Percentiles rank a stretch among this genome's conserved stretches.
These are phyloP conservation scores for Agrilus mali DNA, from an alignment of 2,888 invertebrate genomes.

Conservation along the genomic window DNA sequence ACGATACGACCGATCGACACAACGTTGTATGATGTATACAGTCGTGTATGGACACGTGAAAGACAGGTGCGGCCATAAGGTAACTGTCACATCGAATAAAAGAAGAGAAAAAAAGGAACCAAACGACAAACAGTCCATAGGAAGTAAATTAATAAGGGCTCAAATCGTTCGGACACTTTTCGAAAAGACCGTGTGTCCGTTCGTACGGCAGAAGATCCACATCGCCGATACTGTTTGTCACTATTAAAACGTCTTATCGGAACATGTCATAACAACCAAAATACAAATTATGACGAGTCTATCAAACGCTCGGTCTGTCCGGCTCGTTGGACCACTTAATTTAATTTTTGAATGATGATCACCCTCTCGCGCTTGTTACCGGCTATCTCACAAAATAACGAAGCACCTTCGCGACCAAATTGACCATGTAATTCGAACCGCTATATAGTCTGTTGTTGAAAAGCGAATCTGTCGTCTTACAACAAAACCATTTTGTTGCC, in stretches of 20 bases:
- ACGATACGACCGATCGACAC: too few relatives aligned
- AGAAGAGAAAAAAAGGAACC: constrained; percentile 4
- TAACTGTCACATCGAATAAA: constrained; percentile 1
- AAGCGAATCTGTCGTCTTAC: too few relatives aligned
- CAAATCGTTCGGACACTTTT: constrained; percentile 3
- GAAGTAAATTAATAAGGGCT: constrained; percentile 8
- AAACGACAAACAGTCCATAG: constrained; percentile 1
- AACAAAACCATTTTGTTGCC: too few relatives aligned
- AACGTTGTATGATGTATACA: too few relatives aligned
- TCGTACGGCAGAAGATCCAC: constrained; percentile 8
- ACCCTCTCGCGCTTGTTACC: neutral
- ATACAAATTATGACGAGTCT: constrained; percentile 20
- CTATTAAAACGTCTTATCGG: constrained; percentile 22
- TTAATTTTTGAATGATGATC: constrained; percentile 6
- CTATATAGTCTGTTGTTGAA: too few relatives aligned
- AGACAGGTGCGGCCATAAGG: constrained; percentile 9
- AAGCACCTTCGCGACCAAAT: too few relatives aligned
- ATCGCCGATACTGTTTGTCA: constrained; percentile 20
- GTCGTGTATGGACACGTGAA: neutral
- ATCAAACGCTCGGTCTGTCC: constrained; percentile 7
- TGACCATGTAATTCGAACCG: too few relatives aligned
- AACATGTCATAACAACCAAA: constrained; percentile 22
- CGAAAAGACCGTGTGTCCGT: constrained; percentile 5
- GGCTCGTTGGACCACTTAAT: constrained; percentile 6
- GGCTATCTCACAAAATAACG: too few relatives aligned